Base-by-base conservation (phyloP, 1,140 invertebrate species). In the Chrysoperla carnea region DNA sequence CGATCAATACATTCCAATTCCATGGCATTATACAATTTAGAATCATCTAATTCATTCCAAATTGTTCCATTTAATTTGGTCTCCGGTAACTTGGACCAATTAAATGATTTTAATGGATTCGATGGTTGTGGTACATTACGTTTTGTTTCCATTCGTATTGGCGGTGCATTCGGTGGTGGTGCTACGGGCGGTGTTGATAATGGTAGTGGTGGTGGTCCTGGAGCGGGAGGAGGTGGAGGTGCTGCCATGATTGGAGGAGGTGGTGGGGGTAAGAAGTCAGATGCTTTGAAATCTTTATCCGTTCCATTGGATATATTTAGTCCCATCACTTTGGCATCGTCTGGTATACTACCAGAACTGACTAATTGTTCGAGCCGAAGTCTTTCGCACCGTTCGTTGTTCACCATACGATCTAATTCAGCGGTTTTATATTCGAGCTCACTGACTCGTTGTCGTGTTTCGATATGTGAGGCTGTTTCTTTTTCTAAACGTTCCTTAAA, bases 1-100 rank as follows among this genome's bases (percentile, higher is more conserved):
- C 81, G 87, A 56, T 95, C 91, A 46, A 98, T 91, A 6, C 85
- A 80, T 49, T 86, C 79, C 36, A 99, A 66, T 55, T 97, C 91
- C 67, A 97, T 86, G 1, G 81, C 73, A 48, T 82, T 86, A 57
- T 93, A 95, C 35, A 92, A 60, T 59, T 92, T 94, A 4, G 84
- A 78, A 52, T 97, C 92, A 55, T 96, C 90, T 40, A 97, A 58
- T 54, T 93, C 85, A 45, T 80, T 82, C 91, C 93, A 98, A 44
- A 97, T 81, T 0, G 93, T 96, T 6, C 89, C 90, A 46, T 78
- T 77, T 0, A 86, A 61, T 54, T 87, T 87, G 15, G 84, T 76
- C 52, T 92, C 88, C 1, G 89, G 83, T 47, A 96, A 67, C 55
- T 94, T 94, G 6, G 85, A 86, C 92, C 94, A 98, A 63, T 98